Conservation (phyloP, 2,888 invertebrate species). For the Ophion costatus region DNA sequence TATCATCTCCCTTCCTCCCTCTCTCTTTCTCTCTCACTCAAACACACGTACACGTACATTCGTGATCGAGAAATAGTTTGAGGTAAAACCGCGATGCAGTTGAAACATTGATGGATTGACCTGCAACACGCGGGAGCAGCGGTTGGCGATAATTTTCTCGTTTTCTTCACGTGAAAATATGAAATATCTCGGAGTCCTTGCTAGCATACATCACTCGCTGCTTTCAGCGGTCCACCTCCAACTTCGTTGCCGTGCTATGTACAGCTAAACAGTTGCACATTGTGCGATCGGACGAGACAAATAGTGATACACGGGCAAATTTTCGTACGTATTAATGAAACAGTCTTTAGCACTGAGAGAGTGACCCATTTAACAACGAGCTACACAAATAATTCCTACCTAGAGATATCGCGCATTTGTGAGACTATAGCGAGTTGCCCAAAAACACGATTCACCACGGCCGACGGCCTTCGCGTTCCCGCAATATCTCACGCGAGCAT, state of each 20-base stretch:
- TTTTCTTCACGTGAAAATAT: conserved; percentile 26
- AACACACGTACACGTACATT: neutral
- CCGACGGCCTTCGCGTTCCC: conserved; percentile 47
- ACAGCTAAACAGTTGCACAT: conserved; percentile 19
- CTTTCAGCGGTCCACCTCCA: conserved; percentile 19
- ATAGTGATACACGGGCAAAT: conserved; percentile 35
- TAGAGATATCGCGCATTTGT: neutral
- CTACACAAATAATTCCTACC: conserved; percentile 55
- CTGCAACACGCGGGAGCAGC: conserved; percentile 5
- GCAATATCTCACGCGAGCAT: conserved; percentile 42
- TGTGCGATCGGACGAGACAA: conserved; percentile 19
- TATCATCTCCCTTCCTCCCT: neutral
- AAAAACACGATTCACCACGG: conserved; percentile 49
- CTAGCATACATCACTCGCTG: conserved; percentile 15
- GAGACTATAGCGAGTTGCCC: conserved; percentile 35
- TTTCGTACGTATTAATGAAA: conserved; percentile 58
- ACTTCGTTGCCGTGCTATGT: neutral
- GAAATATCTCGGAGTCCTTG: conserved; percentile 45
- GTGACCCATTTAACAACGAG: conserved; percentile 58
- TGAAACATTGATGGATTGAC: conserved; percentile 50
- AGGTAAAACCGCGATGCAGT: conserved; percentile 76
- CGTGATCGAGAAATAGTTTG: conserved; percentile 72
- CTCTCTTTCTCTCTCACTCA: neutral
- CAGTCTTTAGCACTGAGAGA: conserved; percentile 57
- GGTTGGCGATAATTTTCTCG: conserved; percentile 33